phyloP scores from a whole-genome alignment of 1,140 invertebrate species.

The Drosophila miranda region DNA sequence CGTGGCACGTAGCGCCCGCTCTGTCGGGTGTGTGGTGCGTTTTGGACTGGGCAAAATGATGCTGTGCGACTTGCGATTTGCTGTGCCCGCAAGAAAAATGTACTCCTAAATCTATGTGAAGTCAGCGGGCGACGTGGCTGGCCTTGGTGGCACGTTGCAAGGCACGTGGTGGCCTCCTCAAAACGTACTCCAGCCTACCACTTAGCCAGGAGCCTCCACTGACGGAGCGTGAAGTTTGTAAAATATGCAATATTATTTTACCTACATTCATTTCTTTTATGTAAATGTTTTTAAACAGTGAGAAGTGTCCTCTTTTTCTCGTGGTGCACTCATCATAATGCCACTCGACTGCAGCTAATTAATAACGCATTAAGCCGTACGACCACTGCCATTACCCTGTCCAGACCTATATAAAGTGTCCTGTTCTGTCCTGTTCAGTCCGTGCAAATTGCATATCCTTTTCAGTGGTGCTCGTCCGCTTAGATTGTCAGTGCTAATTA shows the following conservation, averaged over 20 bases:
- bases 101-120: constrained; percentile 77
- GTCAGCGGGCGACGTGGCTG: constrained; percentile 67
- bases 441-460: constrained; percentile 68
- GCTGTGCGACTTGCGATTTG: constrained; percentile 31
- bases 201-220: constrained; percentile 7
- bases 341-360: constrained; percentile 42
- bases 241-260: constrained; percentile 32
- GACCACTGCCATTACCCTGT: constrained; percentile 25
- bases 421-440: constrained; percentile 26
- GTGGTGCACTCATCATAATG: background rate
- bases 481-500: constrained; percentile 62
- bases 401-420: constrained; percentile 45
- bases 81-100: constrained; percentile 62
- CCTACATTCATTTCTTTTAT: no score
- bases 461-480: constrained; percentile 38
- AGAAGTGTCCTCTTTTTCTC: background rate
- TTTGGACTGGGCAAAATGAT: constrained; percentile 26
- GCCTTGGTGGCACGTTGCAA: constrained; percentile 46
- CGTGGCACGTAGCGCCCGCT: constrained; percentile 50
- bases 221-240: constrained; percentile 9
- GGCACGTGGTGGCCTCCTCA: constrained; percentile 50
- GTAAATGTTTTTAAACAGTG: no score
- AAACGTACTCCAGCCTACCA: constrained; percentile 37
- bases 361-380: constrained; percentile 59
- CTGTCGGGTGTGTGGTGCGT: constrained; percentile 13